These are phyloP conservation scores for Oscheius sp. DNA, from an alignment of 2,888 invertebrate species.

Conservation along the genomic window DNA sequence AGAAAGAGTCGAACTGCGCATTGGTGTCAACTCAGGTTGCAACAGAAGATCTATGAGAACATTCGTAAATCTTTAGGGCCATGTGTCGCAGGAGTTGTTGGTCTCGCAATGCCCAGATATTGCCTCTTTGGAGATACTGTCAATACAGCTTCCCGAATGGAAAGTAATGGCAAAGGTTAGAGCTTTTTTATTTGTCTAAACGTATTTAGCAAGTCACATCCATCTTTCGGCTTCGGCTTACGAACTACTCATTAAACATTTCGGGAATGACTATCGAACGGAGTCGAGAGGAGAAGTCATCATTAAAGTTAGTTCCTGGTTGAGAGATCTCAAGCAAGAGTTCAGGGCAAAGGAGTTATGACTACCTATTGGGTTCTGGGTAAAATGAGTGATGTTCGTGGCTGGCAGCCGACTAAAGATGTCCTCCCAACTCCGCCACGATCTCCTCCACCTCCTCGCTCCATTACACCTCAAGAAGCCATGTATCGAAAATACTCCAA, in stretches of 20 bases:
- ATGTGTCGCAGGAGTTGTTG: slow-evolving; percentile 61
- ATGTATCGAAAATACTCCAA: slow-evolving; percentile 2
- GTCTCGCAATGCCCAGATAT: slow-evolving; percentile 63
- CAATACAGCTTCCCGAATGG: slow-evolving; percentile 67
- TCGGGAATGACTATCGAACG: slow-evolving; percentile 59
- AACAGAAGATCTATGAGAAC: background rate
- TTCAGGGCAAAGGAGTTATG: slow-evolving; percentile 46
- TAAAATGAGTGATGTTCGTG: background rate
- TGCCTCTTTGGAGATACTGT: slow-evolving; percentile 68
- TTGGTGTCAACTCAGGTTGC: slow-evolving; percentile 60
- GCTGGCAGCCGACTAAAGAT: background rate
- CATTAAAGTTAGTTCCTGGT: slow-evolving; percentile 52
- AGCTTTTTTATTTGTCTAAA: background rate
- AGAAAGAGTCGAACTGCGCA: slow-evolving; percentile 61
- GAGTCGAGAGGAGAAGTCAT: slow-evolving; percentile 63
- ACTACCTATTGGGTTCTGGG: slow-evolving; percentile 39
- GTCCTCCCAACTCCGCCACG: background rate
- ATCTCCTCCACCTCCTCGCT: background rate
- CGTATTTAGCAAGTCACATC: slow-evolving; percentile 48
- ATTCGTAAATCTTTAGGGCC: slow-evolving; percentile 42
- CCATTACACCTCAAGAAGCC: background rate
- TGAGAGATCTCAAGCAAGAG: background rate
- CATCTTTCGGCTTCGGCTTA: slow-evolving; percentile 60
- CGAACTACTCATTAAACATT: slow-evolving; percentile 50
- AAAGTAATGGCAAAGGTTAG: slow-evolving; percentile 64